Percentiles rank a stretch among this genome's conserved stretches.
These are phyloP conservation scores for Callocephalon fimbriatum DNA, from an alignment of 2,113 vertebrate species.

Conservation along the genomic window DNA sequence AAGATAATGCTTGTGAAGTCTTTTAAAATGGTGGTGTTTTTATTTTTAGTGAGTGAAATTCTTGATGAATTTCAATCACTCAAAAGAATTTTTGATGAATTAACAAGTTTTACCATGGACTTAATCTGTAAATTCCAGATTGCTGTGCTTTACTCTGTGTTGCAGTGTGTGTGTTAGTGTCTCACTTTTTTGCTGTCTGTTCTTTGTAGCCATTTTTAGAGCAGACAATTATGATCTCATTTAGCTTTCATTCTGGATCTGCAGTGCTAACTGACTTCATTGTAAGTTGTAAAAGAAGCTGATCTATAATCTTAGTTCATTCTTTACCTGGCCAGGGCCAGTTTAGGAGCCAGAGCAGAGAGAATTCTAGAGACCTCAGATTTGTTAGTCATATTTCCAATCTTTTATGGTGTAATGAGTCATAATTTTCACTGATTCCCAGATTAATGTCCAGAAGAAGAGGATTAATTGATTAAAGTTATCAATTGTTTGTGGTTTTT, in stretches of 20 bases:
- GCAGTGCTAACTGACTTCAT: background rate
- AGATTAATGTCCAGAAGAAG: background rate
- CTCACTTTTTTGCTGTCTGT: background rate
- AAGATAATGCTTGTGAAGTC: background rate
- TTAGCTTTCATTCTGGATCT: background rate
- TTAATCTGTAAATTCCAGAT: background rate
- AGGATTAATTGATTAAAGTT: background rate
- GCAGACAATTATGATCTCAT: background rate
- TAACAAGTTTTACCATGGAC: background rate
- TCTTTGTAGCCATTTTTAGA: conserved; percentile 24
- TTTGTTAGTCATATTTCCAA: background rate
- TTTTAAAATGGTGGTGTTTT: background rate
- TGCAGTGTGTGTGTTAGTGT: background rate
- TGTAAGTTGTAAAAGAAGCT: background rate
- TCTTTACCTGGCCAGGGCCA: background rate
- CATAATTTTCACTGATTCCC: background rate
- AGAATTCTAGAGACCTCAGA: background rate
- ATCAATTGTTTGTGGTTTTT: background rate
- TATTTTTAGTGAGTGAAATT: background rate
- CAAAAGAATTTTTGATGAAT: background rate
- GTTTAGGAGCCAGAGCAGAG: background rate
- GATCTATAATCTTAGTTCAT: background rate
- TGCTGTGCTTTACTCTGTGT: background rate
- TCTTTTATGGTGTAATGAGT: background rate
- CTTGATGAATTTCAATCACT: background rate